Percentiles rank a stretch among this genome's conserved stretches.
Evolutionary conservation across 2,797 vertebrate genomes (phyloP).

Genomic region (Gobio occitaniae): DNA sequence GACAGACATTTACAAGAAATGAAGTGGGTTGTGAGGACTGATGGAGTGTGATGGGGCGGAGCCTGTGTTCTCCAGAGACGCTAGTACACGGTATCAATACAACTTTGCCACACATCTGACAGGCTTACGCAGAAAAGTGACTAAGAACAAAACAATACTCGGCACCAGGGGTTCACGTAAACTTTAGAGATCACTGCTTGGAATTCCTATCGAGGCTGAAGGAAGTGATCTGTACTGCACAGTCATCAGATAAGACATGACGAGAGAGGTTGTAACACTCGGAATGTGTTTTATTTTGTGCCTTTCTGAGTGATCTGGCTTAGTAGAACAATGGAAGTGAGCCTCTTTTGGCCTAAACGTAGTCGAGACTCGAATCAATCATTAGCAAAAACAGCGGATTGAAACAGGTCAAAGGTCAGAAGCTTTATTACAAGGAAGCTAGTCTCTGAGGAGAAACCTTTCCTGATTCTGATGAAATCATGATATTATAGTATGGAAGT

Average conservation of each 20-base stretch:
- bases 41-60: slow-evolving; percentile 47
- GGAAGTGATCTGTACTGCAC: slow-evolving; percentile 42
- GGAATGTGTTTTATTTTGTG: not conserved
- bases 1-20: slow-evolving; percentile 81
- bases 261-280: not conserved
- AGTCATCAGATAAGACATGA: slow-evolving; percentile 1
- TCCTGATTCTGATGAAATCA: slow-evolving; percentile 8
- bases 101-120: slow-evolving; percentile 5
- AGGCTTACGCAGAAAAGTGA: slow-evolving; percentile 61
- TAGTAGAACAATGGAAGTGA: not conserved
- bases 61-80: slow-evolving; percentile 39
- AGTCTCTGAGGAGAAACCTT: not conserved
- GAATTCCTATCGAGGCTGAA: slow-evolving; percentile 43
- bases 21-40: slow-evolving; percentile 44
- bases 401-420: not conserved
- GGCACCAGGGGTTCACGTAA: slow-evolving; percentile 46
- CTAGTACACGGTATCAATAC: slow-evolving; percentile 37
- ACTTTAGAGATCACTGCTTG: slow-evolving; percentile 40
- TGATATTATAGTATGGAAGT: not conserved
- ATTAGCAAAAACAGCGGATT: not conserved
- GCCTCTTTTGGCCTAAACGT: not conserved
- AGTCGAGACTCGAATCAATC: not conserved
- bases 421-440: not conserved
- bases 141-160: slow-evolving; percentile 54
- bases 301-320: not conserved